Evolutionary conservation across 2,113 vertebrate genomes (phyloP).

Genomic region (Diadophis punctatus): DNA sequence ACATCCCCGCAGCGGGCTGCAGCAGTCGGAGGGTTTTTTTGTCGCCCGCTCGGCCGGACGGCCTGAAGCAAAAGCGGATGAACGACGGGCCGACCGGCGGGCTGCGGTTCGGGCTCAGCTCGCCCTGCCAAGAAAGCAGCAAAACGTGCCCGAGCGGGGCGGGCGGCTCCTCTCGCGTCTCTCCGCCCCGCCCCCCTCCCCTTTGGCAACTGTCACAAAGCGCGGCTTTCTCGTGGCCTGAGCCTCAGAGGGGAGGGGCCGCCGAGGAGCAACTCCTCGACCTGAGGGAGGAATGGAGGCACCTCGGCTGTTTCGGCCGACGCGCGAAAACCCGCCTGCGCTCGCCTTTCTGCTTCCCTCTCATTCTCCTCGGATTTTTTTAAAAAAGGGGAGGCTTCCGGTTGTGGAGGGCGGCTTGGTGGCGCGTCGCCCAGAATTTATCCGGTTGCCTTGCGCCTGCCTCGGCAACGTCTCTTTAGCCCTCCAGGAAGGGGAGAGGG

Average conservation of each 20-base stretch:
- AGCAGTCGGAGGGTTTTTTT: constrained; percentile 25
- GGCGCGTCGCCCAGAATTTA: background rate
- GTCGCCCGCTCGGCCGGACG: background rate
- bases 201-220: background rate
- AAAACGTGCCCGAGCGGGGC: background rate
- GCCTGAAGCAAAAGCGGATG: background rate
- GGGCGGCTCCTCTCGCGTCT: background rate
- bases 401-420: background rate
- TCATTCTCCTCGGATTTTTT: background rate
- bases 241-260: background rate
- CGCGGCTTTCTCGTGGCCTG: background rate
- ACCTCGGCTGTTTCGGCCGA: background rate
- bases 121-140: background rate
- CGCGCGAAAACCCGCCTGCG: rapidly evolving
- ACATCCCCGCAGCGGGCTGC: constrained; percentile 76
- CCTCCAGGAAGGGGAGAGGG: background rate
- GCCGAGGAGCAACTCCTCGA: background rate
- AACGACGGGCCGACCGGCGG: background rate
- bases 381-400: background rate
- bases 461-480: background rate
- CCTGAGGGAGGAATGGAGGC: background rate
- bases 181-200: background rate
- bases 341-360: background rate
- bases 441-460: background rate
- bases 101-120: background rate